Base-by-base conservation (phyloP, 2,797 vertebrate genomes). In the Diplodus sargus region DNA sequence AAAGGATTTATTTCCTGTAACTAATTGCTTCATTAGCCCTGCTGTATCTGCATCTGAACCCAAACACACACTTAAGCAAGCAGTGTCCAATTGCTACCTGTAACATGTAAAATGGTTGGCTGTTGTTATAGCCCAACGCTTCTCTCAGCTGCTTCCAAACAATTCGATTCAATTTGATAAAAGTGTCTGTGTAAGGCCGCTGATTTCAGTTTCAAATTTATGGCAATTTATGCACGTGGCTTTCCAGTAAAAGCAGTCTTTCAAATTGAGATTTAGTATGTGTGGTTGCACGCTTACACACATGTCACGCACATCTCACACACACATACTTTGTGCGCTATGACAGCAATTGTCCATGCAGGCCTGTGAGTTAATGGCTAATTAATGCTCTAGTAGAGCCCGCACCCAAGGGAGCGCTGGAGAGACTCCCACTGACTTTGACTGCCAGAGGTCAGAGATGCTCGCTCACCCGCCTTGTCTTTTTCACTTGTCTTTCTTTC, bases 301-400 rank as follows among this genome's bases (percentile, higher is more conserved):
- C 73, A 48, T 28, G 47, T 43, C 54, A 57, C 25, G 18, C 51
- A 75, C 57, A 13, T 28, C 67, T 63, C 79, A 54, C 56, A 63
- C 42, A 23, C 59, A 71, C 65, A 18, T 43, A 28, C 30, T 53
- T 52, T 59, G 51, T 68, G 48, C 28, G 20, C 63, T 49, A 28
- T 84, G 82, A 74, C 74, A 84, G 73, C 59, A 60, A 70, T 85
- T 60, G 77, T 83, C 78, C 81, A 64, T 60, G 66, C 72, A 59
- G 66, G 81, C 81, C 58, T 75, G 78, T 85, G 82, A 89, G 82
- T 85, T 91, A 93, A 92, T 91, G 84, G 87, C 86, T 91, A 93
- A 92, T 92, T 92, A 92, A 87, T 87, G 82, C 80, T 87, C 65
- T 82, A 53, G 82, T 90, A 45, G 82, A 89, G 82, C 71, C 1